Evolutionary conservation across 2,113 vertebrate species (phyloP).

Genomic region (Festucalex cinctus): DNA sequence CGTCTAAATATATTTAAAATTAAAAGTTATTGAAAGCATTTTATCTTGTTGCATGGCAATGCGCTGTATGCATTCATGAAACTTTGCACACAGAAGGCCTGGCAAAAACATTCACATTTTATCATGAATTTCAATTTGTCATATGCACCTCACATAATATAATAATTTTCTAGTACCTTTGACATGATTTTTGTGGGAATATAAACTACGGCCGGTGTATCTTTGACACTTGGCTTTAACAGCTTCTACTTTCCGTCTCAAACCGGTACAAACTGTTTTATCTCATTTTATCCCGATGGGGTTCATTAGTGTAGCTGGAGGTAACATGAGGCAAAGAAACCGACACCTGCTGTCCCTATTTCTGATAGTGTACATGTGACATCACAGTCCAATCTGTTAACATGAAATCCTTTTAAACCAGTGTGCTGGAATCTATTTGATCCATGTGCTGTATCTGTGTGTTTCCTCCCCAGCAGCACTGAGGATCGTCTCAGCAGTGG

Average conservation of each 20-base stretch:
- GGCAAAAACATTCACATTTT: no score
- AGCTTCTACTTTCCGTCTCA: background rate
- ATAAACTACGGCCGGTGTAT: no score
- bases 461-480: constrained; percentile 42
- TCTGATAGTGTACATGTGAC: constrained; percentile 13
- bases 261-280: background rate
- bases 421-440: constrained; percentile 42
- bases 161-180: no score
- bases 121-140: no score
- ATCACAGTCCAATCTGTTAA: constrained; percentile 18
- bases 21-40: no score
- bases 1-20: no score
- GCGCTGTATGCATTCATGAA: no score
- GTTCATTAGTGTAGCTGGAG: background rate
- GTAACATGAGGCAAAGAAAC: background rate
- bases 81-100: no score
- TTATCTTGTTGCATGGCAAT: no score
- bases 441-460: constrained; percentile 42
- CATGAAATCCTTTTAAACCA: constrained; percentile 21
- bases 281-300: background rate
- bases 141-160: no score
- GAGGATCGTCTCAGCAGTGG: constrained; percentile 60
- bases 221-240: background rate
- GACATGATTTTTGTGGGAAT: no score
- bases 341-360: background rate